Conservation (phyloP, 2,113 vertebrate genomes). For the Sebastes fasciatus region DNA sequence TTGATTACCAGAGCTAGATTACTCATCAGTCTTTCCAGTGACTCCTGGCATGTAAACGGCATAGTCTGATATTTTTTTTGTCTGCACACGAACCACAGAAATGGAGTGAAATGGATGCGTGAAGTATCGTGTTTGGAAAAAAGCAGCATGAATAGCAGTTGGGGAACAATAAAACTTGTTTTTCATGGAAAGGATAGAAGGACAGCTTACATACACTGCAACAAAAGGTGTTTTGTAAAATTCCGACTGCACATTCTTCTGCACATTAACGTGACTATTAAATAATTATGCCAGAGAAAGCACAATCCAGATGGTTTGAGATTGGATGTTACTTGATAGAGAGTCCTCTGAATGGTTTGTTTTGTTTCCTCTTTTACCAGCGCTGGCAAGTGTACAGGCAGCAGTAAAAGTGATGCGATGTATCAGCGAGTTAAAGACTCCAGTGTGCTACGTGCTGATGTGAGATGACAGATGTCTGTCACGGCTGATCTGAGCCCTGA, state of each 20-base stretch:
- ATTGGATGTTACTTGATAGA: not conserved
- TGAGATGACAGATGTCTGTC: slow-evolving; percentile 22
- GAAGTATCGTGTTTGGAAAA: not conserved
- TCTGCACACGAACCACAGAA: not conserved
- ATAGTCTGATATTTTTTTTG: not conserved
- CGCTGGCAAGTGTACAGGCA: slow-evolving; percentile 14
- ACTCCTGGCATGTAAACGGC: not conserved
- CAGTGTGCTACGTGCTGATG: slow-evolving; percentile 3
- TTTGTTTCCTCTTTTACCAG: slow-evolving; percentile 10
- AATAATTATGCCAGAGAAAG: slow-evolving; percentile 11
- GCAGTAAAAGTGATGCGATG: slow-evolving; percentile 24
- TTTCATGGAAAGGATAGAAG: slow-evolving; percentile 4
- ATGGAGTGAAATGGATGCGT: not conserved
- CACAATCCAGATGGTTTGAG: not conserved
- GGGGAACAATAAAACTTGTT: slow-evolving; percentile 33
- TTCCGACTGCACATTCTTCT: not conserved
- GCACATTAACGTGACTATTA: not conserved
- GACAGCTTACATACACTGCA: not conserved
- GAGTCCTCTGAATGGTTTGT: not conserved
- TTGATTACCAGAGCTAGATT: slow-evolving; percentile 10
- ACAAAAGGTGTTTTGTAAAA: slow-evolving; percentile 5
- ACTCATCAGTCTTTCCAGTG: slow-evolving; percentile 12
- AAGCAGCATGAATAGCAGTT: not conserved
- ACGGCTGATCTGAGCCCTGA: slow-evolving; percentile 23
- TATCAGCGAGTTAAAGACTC: slow-evolving; percentile 18